Base-by-base conservation (phyloP, 1,140 invertebrate genomes). In the Drosophila mauritiana region DNA sequence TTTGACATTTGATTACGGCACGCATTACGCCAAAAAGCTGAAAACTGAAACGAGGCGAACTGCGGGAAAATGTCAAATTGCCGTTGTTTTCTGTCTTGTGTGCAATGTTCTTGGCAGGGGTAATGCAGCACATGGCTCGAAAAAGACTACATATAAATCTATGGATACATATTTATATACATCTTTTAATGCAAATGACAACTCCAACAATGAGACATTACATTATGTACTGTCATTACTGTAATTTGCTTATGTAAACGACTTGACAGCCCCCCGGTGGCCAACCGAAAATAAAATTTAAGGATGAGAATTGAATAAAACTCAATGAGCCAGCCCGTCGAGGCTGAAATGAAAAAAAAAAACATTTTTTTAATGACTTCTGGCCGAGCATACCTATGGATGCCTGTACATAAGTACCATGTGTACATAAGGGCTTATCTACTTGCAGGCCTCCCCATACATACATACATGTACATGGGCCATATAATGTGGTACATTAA, bases 401-500 rank as follows among this genome's bases (percentile, higher is more conserved):
- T 52, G 64, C 27, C 34, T 34, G 40, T 70, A 69, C 36, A 72
- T 70, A 72, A 49, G 61, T 36, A 15, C 17, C 68, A 72, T 72
- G 52, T 72, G 56, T 45, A 64, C 57, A 57, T 75, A 78, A 82
- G 80, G 80, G 68, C 49, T 70, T 78, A 78, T 78, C 59, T 79
- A 63, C 62, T 53, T 45, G 40, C 65, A 49, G 13, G 31, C 12
- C 10, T 10, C 55, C 3, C 25, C 25, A 20, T 13, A 61, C 45
- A 49, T 31, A 45, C 25, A 59, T 20, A 20, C 43, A 22, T 49
- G 46, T 63, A 64, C 78, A 62, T 73, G 72, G 68, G 78, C 62
- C 64, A 86, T 82, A 83, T 88, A 89, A 89, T 90, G 84, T 89
- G 84, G 77, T 73, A 84, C 85, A 89, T 89, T 89, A 89, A 89